Evolutionary conservation across 2,113 vertebrate genomes (phyloP).

Genomic region (Puntigrus tetrazona): DNA sequence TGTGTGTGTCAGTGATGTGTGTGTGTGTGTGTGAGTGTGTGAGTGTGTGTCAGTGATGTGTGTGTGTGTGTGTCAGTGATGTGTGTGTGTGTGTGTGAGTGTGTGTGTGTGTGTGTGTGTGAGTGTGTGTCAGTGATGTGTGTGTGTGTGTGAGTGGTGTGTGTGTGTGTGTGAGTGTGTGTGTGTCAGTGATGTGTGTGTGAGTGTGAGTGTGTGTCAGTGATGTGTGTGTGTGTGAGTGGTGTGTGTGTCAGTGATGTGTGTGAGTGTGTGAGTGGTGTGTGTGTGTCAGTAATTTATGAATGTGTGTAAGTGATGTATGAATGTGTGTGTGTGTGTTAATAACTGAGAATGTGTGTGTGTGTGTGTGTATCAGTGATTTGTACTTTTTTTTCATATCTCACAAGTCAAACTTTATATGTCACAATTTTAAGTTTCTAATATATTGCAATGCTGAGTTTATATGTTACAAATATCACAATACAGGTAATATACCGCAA

Average conservation of each 20-base stretch:
- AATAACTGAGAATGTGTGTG: no score
- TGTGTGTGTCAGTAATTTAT: no score
- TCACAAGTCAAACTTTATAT: no score
- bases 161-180: no score
- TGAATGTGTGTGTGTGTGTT: background rate
- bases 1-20: background rate
- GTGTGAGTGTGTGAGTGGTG: background rate
- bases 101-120: no score
- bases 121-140: background rate
- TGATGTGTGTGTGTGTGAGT: background rate
- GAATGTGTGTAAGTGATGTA: background rate
- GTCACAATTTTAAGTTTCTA: no score
- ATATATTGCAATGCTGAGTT: no score
- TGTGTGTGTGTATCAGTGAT: no score
- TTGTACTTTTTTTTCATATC: no score
- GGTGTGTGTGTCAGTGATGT: no score
- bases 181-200: background rate
- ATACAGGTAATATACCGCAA: no score
- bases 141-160: background rate
- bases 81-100: constrained; percentile 21
- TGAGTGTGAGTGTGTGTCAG: constrained; percentile 6
- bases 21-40: background rate
- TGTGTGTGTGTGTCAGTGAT: background rate
- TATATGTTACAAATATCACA: no score
- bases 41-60: background rate